Percentiles rank a stretch among this genome's conserved stretches.
These are phyloP conservation scores for Gerosis bhagava DNA, from an alignment of 2,888 invertebrate genomes.

Conservation along the genomic window DNA sequence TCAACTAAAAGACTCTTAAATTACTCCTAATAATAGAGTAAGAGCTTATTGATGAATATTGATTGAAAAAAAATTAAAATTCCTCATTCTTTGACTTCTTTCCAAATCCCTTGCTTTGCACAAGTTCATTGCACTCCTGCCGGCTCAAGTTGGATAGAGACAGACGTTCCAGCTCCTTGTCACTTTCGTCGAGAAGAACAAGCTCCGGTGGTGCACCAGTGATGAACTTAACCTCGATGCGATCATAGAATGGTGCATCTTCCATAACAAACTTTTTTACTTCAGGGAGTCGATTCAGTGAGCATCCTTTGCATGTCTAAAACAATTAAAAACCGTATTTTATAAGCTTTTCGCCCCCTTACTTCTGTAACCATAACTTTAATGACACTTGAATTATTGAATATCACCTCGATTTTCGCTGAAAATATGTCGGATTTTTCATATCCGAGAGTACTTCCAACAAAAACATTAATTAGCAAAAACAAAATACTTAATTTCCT, in stretches of 20 bases:
- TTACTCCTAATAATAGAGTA: too few species aligned
- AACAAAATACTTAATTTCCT: constrained; percentile 27
- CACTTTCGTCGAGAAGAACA: constrained; percentile 79
- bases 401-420: constrained; percentile 76
- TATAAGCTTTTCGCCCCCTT: not conserved
- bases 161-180: constrained; percentile 84
- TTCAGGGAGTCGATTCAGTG: constrained; percentile 84
- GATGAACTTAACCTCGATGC: constrained; percentile 85
- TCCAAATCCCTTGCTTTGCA: constrained; percentile 82
- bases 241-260: constrained; percentile 84
- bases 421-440: constrained; percentile 59
- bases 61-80: constrained; percentile 55
- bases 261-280: constrained; percentile 86
- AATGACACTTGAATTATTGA: too few species aligned
- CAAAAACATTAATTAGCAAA: constrained; percentile 38
- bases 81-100: constrained; percentile 68
- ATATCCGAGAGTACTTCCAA: constrained; percentile 46
- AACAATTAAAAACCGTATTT: constrained; percentile 1
- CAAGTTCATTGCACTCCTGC: constrained; percentile 85
- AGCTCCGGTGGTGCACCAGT: constrained; percentile 85
- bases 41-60: too few species aligned
- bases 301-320: constrained; percentile 88
- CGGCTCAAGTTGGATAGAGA: constrained; percentile 80
- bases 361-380: not conserved
- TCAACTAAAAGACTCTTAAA: too few species aligned